These are phyloP conservation scores for Notechis scutatus DNA, from an alignment of 2,113 vertebrate species.

Conservation along the genomic window DNA sequence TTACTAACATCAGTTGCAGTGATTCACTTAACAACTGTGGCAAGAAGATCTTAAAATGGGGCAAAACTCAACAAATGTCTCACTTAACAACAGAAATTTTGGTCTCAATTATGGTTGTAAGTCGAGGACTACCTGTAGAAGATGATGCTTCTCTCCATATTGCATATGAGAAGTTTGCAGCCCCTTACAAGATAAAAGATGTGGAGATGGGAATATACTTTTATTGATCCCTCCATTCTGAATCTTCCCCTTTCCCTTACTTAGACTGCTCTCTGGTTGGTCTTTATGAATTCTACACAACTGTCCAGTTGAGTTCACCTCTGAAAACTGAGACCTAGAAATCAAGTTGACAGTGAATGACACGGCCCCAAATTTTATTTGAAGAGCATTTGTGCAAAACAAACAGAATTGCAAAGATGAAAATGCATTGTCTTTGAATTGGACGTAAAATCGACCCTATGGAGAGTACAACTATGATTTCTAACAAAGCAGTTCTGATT, in stretches of 20 bases:
- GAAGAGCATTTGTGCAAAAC: slow-evolving; percentile 57
- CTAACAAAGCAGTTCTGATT: background rate
- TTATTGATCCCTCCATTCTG: slow-evolving; percentile 2
- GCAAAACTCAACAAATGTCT: too few species aligned
- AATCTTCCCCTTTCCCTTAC: background rate
- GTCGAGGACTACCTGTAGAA: background rate
- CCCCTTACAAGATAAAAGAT: background rate
- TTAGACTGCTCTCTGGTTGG: slow-evolving; percentile 17
- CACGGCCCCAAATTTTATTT: slow-evolving; percentile 50
- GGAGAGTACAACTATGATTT: background rate
- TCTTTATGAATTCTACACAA: slow-evolving; percentile 39
- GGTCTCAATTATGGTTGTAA: too few species aligned
- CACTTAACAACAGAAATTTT: too few species aligned
- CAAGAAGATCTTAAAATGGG: too few species aligned
- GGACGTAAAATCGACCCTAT: background rate
- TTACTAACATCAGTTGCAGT: too few species aligned
- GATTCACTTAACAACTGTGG: too few species aligned
- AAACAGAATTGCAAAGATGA: slow-evolving; percentile 52
- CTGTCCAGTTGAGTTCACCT: slow-evolving; percentile 51
- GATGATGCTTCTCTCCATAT: background rate
- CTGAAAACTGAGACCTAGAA: slow-evolving; percentile 46
- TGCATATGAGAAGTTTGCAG: background rate
- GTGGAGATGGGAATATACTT: too few species aligned
- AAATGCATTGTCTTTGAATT: slow-evolving; percentile 52
- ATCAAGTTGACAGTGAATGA: slow-evolving; percentile 59